These are phyloP conservation scores for Taxidea taxus DNA, from an alignment of 2,113 vertebrate species.

Conservation along the genomic window DNA sequence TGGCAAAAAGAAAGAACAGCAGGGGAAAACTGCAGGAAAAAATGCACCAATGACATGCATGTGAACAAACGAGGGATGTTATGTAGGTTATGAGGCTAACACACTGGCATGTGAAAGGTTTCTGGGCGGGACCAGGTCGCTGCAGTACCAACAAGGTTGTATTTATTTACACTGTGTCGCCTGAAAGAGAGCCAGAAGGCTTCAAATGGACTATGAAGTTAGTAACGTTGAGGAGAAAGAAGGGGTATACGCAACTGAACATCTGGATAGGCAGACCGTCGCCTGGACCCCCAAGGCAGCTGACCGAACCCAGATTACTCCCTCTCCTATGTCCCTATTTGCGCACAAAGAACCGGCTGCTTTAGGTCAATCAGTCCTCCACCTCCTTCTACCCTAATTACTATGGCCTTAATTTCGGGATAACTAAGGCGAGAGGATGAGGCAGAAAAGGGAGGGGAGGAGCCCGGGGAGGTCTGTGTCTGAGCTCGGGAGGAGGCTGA, in stretches of 20 bases:
- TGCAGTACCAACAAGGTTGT: not conserved
- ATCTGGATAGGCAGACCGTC: not conserved
- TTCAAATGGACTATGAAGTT: not conserved
- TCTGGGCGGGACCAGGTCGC: conserved; percentile 31
- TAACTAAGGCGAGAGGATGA: not conserved
- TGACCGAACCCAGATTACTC: not conserved
- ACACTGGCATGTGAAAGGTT: not conserved
- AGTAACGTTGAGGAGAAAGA: not conserved
- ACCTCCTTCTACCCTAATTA: not conserved
- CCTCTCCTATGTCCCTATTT: not conserved
- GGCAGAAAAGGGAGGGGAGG: not conserved
- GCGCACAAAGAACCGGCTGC: conserved; percentile 54
- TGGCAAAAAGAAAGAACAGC: not conserved
- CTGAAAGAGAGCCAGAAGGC: not conserved
- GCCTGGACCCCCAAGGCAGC: not conserved
- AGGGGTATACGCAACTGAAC: not conserved
- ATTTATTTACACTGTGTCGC: conserved; percentile 56
- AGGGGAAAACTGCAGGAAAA: not conserved
- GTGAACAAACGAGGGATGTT: not conserved
- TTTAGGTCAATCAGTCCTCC: not conserved
- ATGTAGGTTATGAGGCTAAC: conserved; percentile 41
- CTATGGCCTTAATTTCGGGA: not conserved
- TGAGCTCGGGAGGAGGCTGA: not conserved
- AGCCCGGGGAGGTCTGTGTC: not conserved
- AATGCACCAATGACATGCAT: not conserved